Base-by-base conservation (phyloP, 2,797 vertebrate genomes). In the Melanotaenia pygmaea region DNA sequence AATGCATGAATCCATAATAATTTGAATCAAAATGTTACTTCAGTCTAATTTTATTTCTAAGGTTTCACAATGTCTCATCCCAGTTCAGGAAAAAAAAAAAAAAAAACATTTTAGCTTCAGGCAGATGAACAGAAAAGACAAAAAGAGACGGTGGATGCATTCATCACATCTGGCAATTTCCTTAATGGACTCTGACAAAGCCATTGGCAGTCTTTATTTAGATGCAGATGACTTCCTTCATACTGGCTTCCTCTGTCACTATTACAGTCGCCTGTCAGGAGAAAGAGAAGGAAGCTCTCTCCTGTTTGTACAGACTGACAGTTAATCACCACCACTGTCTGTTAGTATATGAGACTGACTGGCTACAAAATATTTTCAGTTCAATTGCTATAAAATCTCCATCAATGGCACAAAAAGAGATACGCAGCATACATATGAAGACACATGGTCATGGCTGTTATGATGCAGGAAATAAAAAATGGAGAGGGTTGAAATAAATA, bases 141-240 rank as follows among this genome's bases (percentile, higher is more conserved):
- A 88, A 83, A 83, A 82, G 71, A 78, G 64, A 84, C 67, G 81
- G 72, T 90, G 58, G 79, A 84, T 87, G 86, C 91, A 91, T 94
- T 91, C 85, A 88, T 93, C 90, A 93, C 90, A 92, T 88, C 88
- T 88, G 81, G 87, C 90, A 93, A 92, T 93, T 94, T 94, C 84
- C 87, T 90, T 93, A 94, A 94, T 93, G 93, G 91, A 90, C 84
- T 92, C 83, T 90, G 91, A 94, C 91, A 91, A 92, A 93, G 92
- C 91, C 88, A 90, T 80, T 83, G 90, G 89, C 86, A 62, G 86
- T 90, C 90, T 92, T 92, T 93, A 93, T 93, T 93, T 93, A 93
- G 91, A 92, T 92, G 90, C 89, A 90, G 92, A 93, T 93, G 91
- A 91, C 89, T 93, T 93, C 85, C 87, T 90, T 84, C 66, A 74